Conservation (phyloP, 2,113 vertebrate species). For the Mastomys coucha region DNA sequence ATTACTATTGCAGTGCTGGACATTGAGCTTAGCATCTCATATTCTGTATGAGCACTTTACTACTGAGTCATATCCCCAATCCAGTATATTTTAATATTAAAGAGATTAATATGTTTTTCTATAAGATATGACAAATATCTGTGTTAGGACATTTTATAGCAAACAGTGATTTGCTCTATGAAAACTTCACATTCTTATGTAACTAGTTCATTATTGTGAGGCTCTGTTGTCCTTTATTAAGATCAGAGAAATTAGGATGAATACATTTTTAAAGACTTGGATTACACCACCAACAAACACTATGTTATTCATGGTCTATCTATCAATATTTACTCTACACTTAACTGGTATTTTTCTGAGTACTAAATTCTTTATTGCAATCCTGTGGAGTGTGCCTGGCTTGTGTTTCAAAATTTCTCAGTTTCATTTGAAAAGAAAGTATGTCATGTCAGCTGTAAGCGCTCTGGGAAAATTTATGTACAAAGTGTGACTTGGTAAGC, state of each 20-base stretch:
- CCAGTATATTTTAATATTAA: neutral
- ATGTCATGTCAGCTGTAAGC: conserved; percentile 36
- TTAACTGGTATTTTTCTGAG: conserved; percentile 24
- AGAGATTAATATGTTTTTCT: conserved; percentile 47
- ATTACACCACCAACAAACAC: neutral
- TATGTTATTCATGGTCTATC: fast-evolving
- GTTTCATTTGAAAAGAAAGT: conserved; percentile 39
- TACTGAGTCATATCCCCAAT: neutral
- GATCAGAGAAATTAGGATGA: conserved; percentile 31
- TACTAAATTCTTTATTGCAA: conserved; percentile 1
- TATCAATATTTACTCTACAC: neutral
- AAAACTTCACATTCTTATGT: conserved; percentile 13
- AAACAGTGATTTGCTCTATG: conserved; percentile 6
- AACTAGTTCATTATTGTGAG: neutral
- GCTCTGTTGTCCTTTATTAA: conserved; percentile 24
- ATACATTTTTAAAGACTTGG: neutral
- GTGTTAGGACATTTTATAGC: neutral
- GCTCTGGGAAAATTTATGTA: conserved; percentile 47
- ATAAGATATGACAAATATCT: conserved; percentile 2
- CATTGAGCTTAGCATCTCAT: neutral
- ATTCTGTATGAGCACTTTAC: neutral
- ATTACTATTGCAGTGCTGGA: neutral
- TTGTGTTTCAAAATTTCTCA: conserved; percentile 56
- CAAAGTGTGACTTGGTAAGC: conserved; percentile 38
- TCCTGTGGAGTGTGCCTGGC: neutral